These are phyloP conservation scores for Thinocorus orbignyianus DNA, from an alignment of 2,113 vertebrate genomes.

Conservation along the genomic window DNA sequence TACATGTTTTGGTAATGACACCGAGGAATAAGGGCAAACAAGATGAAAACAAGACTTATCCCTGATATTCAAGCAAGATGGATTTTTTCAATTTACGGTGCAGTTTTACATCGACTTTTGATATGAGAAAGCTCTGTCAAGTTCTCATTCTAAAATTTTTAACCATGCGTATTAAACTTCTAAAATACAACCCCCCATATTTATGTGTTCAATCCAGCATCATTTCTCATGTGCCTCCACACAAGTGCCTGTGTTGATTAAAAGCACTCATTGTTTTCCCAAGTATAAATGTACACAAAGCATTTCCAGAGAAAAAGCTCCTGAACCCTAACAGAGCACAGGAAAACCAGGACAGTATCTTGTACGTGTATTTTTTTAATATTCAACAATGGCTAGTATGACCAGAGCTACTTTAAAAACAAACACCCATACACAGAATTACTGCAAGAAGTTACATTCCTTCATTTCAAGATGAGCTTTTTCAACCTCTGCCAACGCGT, in stretches of 20 bases:
- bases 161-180: not conserved
- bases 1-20: conserved; percentile 32
- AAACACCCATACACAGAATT: not conserved
- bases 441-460: not conserved
- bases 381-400: not conserved
- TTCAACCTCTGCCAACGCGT: not conserved
- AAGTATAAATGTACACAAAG: not conserved
- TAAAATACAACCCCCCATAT: not conserved
- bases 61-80: not conserved
- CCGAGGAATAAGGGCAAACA: conserved; percentile 32
- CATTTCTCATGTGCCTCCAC: not conserved
- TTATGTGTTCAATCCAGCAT: not conserved
- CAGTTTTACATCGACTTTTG: not conserved
- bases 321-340: not conserved
- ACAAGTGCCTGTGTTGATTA: not conserved
- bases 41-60: conserved; percentile 31
- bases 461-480: not conserved
- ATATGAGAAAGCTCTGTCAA: not conserved
- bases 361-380: not conserved
- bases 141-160: not conserved
- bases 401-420: not conserved
- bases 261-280: not conserved
- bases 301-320: not conserved
- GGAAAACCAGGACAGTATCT: not conserved
- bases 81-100: not conserved